phyloP scores from a whole-genome alignment of 2,113 vertebrate genomes.

The Rattus rattus region DNA sequence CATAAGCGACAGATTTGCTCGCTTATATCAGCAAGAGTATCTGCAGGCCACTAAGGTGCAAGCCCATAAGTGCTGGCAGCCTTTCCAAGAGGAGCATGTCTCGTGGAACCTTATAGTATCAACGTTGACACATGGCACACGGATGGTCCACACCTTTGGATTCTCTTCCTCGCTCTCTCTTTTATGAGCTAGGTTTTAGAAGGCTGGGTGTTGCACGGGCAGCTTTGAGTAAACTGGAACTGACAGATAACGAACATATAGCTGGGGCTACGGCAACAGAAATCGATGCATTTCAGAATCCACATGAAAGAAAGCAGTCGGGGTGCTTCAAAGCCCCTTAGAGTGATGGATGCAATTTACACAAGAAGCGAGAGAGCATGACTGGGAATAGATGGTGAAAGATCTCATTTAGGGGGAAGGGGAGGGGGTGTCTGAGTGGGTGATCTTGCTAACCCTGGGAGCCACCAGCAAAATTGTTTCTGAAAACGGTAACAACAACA shows the following conservation, averaged over 20 bases:
- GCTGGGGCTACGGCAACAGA: conserved; percentile 74
- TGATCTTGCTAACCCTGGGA: conserved; percentile 57
- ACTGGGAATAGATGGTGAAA: conserved; percentile 69
- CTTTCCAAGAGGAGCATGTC: conserved; percentile 64
- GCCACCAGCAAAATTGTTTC: conserved; percentile 63
- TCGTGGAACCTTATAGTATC: conserved; percentile 36
- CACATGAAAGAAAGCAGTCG: conserved; percentile 76
- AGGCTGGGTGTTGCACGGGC: conserved; percentile 65
- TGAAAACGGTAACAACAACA: conserved; percentile 57
- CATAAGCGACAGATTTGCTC: not conserved
- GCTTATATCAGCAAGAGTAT: not conserved
- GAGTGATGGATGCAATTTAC: conserved; percentile 83
- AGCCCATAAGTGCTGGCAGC: conserved; percentile 54
- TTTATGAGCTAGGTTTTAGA: conserved; percentile 74
- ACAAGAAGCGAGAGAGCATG: conserved; percentile 75
- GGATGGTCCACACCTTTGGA: conserved; percentile 68
- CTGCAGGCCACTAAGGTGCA: not conserved
- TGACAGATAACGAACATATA: conserved; percentile 85
- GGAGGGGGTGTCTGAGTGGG: conserved; percentile 59
- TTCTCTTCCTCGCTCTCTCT: not conserved
- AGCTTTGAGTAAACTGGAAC: conserved; percentile 81
- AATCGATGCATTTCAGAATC: conserved; percentile 84
- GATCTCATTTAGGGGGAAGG: conserved; percentile 54
- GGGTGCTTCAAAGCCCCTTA: conserved; percentile 77
- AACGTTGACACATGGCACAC: conserved; percentile 62